phyloP scores from a whole-genome alignment of 2,113 vertebrate genomes.

The Corydoras sp. region DNA sequence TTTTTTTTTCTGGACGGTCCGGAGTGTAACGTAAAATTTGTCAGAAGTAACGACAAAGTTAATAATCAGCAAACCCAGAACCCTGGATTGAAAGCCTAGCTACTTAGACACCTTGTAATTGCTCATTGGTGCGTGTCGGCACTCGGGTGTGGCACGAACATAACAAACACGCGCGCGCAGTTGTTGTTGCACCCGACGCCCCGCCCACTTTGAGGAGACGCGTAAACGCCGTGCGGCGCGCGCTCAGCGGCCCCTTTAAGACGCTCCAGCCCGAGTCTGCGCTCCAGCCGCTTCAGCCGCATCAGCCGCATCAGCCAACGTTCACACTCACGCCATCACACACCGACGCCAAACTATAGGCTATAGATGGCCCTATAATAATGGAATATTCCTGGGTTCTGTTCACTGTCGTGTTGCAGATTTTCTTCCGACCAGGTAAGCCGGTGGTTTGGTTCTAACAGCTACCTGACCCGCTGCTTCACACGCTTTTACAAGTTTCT shows the following conservation, averaged over 20 bases:
- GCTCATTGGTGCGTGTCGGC: not conserved
- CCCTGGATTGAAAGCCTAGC: no score
- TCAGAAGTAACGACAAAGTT: no score
- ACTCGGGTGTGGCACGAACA: not conserved
- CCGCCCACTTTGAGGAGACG: slow-evolving; percentile 16
- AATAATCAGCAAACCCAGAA: not conserved
- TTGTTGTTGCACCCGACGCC: not conserved
- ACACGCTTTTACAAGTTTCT: not conserved
- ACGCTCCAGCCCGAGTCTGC: slow-evolving; percentile 25
- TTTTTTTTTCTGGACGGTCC: no score
- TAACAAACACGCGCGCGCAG: not conserved
- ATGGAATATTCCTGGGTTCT: slow-evolving; percentile 71
- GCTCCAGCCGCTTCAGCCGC: slow-evolving; percentile 32
- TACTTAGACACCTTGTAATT: slow-evolving; percentile 1
- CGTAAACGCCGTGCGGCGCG: not conserved
- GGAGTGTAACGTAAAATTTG: no score
- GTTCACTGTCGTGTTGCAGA: slow-evolving; percentile 60
- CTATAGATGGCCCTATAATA: slow-evolving; percentile 66
- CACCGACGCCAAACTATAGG: slow-evolving; percentile 38
- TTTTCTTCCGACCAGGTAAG: slow-evolving; percentile 64
- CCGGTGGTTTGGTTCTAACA: not conserved
- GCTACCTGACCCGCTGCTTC: not conserved
- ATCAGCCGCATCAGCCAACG: slow-evolving; percentile 26
- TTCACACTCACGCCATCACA: slow-evolving; percentile 41
- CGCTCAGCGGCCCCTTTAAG: slow-evolving; percentile 42